Evolutionary conservation across 2,797 vertebrate genomes (phyloP), one percentile per base, ranked within the genome.

Genomic region (Gambusia yucatana): DNA sequence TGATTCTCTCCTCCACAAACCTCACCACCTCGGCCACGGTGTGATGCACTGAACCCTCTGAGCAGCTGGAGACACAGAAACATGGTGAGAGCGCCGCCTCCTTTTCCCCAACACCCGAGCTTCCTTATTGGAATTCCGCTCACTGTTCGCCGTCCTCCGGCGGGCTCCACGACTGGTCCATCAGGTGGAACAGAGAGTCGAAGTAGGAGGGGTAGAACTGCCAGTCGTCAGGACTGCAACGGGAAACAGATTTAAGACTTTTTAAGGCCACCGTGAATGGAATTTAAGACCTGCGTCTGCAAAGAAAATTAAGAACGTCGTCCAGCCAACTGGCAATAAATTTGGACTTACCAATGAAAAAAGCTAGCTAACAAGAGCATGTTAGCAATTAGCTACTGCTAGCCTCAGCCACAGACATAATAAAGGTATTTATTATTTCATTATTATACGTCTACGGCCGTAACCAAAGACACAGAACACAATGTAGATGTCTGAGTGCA

Each of bases 171-270:
- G 95, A 95, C 87, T 97, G 95, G 84, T 98, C 97, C 20, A 99
- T 96, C 77, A 99, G 96, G 88, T 97, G 96, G 89, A 99, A 99
- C 82, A 98, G 94, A 50, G 98, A 99, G 93, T 98, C 97, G 55
- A 99, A 99, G 92, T 98, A 99, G 81, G 95, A 96, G 75, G 97
- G 91, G 84, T 98, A 99, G 93, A 98, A 99, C 94, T 99, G 98
- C 98, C 98, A 99, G 87, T 99, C 98, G 94, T 99, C 98, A 82
- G 98, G 97, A 94, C 98, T 99, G 6, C 79, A 78, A 78, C 30
- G 84, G 6, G 84, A 67, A 55, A 79, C 67, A 72, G 16, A 77
- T 59, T n/a, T 4, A 59, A 30, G 55, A 30, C 22, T 9, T 52
- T 25, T 25, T 52, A 52, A 52, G 22, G 8, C 8, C 22, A 25